These are phyloP conservation scores for Cebidichthys violaceus DNA, from an alignment of 2,113 vertebrate genomes.

Conservation along the genomic window DNA sequence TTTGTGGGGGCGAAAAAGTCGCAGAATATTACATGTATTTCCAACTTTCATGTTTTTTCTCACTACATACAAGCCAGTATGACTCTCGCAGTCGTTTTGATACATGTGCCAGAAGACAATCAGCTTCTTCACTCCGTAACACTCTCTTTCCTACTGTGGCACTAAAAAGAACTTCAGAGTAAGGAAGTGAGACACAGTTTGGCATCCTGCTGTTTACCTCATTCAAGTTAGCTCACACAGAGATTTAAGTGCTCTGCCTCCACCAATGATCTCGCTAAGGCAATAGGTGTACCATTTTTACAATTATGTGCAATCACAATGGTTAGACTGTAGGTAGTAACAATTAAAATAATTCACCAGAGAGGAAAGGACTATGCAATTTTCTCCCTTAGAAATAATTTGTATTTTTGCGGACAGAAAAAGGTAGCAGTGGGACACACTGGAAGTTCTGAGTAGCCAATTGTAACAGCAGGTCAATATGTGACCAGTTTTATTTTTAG, in stretches of 20 bases:
- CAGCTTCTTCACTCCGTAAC: background rate
- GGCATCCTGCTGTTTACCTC: conserved; percentile 26
- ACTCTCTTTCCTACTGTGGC: background rate
- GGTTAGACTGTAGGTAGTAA: conserved; percentile 2
- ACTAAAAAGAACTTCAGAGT: conserved; percentile 16
- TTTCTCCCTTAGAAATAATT: background rate
- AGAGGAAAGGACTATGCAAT: background rate
- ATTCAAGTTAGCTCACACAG: conserved; percentile 6
- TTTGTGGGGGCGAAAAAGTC: background rate
- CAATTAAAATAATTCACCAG: conserved; percentile 14
- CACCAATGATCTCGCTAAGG: background rate
- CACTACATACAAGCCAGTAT: background rate
- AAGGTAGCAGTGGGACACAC: conserved; percentile 1
- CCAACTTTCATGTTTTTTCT: background rate
- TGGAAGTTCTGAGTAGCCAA: background rate
- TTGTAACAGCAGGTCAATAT: conserved; percentile 35
- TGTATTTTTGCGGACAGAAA: background rate
- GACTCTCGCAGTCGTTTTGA: background rate
- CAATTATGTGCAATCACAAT: conserved; percentile 20
- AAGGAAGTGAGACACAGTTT: conserved; percentile 24
- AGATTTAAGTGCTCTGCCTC: conserved; percentile 17
- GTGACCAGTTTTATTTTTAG: conserved; percentile 19
- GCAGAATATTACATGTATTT: background rate
- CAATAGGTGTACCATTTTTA: background rate
- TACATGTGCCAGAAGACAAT: background rate